phyloP scores from a whole-genome alignment of 2,888 invertebrate species.

The Lottia gigantea region DNA sequence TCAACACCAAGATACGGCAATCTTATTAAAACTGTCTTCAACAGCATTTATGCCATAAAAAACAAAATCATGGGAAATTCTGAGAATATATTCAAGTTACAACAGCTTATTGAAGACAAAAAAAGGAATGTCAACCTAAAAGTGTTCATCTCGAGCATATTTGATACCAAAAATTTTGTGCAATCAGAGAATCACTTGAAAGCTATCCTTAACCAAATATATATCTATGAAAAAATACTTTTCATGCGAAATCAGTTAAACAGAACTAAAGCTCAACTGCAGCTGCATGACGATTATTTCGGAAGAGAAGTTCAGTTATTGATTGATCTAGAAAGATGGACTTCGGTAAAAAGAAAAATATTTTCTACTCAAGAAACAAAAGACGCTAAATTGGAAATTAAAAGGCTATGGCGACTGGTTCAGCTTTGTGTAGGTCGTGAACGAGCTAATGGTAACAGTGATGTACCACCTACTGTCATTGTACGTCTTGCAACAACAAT shows the following conservation, averaged over 20 bases:
- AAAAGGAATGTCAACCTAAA: background rate
- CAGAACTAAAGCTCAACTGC: background rate
- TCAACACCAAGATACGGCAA: constrained; percentile 74
- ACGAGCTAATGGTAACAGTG: background rate
- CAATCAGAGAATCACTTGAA: constrained; percentile 10
- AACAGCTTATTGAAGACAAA: background rate
- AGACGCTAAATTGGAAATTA: constrained; percentile 21
- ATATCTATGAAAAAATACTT: background rate
- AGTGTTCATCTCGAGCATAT: background rate
- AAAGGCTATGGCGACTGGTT: constrained; percentile 10
- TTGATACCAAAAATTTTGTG: background rate
- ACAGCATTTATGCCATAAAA: constrained; percentile 61
- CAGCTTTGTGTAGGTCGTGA: constrained; percentile 7
- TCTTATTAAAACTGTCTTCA: constrained; percentile 68
- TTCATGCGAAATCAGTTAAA: background rate
- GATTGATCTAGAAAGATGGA: constrained; percentile 5
- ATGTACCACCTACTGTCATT: constrained; percentile 1
- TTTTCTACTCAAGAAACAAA: constrained; percentile 33
- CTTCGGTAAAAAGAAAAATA: background rate
- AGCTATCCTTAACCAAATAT: constrained; percentile 11
- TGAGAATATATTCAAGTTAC: constrained; percentile 9
- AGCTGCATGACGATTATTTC: background rate
- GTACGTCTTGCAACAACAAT: background rate
- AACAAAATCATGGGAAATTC: constrained; percentile 22
- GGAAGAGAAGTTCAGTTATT: background rate